A percentile compares a stretch with the other conserved stretches of the same genome.
phyloP scores from a whole-genome alignment of 2,888 invertebrate species.

The Strigamia crassipes region DNA sequence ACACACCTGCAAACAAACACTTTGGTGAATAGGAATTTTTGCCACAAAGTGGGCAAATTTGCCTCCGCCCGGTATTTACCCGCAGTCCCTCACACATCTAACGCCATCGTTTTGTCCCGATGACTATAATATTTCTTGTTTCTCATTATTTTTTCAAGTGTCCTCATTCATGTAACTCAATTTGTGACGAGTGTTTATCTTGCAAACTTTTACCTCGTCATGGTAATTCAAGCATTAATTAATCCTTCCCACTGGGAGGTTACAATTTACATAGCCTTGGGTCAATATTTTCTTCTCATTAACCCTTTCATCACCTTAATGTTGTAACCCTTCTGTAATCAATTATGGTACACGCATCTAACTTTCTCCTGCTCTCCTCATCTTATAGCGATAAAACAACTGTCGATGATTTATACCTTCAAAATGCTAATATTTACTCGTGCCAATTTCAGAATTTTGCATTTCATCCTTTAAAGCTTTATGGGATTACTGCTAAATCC shows the following conservation, averaged over 20 bases:
- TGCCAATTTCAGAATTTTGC: not conserved
- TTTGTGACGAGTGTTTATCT: conserved; percentile 29
- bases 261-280: conserved; percentile 37
- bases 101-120: too few relatives aligned
- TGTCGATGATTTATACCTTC: not conserved
- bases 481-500: not conserved
- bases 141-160: not conserved
- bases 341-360: conserved; percentile 26
- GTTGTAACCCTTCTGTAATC: conserved; percentile 33
- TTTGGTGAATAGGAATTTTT: too few relatives aligned
- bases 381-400: not conserved
- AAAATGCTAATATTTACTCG: not conserved
- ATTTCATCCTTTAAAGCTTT: not conserved
- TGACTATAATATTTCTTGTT: too few relatives aligned
- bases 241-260: conserved; percentile 31
- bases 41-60: too few relatives aligned
- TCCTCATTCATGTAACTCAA: conserved; percentile 12
- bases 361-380: not conserved
- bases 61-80: too few relatives aligned
- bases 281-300: conserved; percentile 37
- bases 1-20: too few relatives aligned
- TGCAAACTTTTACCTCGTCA: conserved; percentile 33
- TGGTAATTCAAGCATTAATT: conserved; percentile 28
- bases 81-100: too few relatives aligned
- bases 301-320: conserved; percentile 27